phyloP scores from a whole-genome alignment of 2,888 invertebrate species.

The Pelosia muscerda region DNA sequence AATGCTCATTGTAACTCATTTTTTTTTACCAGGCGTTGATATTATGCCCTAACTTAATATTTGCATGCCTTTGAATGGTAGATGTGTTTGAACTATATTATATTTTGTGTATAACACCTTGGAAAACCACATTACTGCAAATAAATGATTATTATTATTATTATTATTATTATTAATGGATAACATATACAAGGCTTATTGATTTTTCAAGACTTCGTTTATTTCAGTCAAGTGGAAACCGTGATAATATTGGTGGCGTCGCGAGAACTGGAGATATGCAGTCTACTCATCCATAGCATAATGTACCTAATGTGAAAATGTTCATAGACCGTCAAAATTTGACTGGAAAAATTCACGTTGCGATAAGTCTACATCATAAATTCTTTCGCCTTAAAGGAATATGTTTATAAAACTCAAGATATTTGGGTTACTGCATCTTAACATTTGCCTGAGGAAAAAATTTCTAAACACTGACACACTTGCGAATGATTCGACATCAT shows the following conservation, averaged over 20 bases:
- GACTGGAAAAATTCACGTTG: constrained; percentile 59
- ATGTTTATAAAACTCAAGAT: background rate
- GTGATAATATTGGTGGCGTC: constrained; percentile 65
- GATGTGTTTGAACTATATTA: too few species aligned
- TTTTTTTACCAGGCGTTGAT: too few species aligned
- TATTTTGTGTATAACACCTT: too few species aligned
- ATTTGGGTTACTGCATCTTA: background rate
- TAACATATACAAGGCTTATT: constrained; percentile 1
- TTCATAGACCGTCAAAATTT: constrained; percentile 54
- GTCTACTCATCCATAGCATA: constrained; percentile 59
- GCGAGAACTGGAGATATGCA: constrained; percentile 61
- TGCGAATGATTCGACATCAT: too few species aligned
- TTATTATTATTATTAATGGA: too few species aligned
- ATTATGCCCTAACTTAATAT: too few species aligned
- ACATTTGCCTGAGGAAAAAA: too few species aligned
- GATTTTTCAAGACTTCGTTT: constrained; percentile 58
- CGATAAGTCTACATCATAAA: constrained; percentile 58
- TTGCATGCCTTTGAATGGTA: too few species aligned
- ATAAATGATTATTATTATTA: too few species aligned
- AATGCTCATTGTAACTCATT: too few species aligned
- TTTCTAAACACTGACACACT: too few species aligned
- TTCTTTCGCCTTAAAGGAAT: background rate
- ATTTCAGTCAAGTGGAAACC: constrained; percentile 61
- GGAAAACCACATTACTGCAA: too few species aligned
- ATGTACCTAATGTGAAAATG: constrained; percentile 46